Percentiles rank a stretch among this genome's conserved stretches.
Evolutionary conservation across 2,113 vertebrate species (phyloP).

Genomic region (Antechinus stuartii): DNA sequence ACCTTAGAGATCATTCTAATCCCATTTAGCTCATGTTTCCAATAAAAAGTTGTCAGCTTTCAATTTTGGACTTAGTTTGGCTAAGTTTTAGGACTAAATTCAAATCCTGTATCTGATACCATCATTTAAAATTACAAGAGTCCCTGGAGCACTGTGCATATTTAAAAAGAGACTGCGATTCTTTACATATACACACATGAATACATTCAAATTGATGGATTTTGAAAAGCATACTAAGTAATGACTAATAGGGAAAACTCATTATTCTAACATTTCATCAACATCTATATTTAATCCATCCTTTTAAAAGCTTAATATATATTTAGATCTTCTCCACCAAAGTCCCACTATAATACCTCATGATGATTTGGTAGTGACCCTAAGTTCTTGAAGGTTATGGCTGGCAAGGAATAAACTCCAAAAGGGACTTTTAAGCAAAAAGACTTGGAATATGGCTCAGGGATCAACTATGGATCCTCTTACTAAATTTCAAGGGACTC

Average conservation of each 20-base stretch:
- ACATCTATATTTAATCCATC: constrained; percentile 16
- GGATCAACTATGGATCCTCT: too few species aligned
- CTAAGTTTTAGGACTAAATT: constrained; percentile 9
- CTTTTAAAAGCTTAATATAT: constrained; percentile 12
- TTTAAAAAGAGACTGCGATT: background rate
- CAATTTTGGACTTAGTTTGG: constrained; percentile 12
- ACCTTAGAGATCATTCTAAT: background rate
- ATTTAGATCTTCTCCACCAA: background rate
- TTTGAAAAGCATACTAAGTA: background rate
- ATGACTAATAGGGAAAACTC: background rate
- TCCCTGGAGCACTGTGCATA: background rate
- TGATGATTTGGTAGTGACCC: too few species aligned
- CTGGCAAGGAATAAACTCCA: too few species aligned
- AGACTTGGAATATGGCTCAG: too few species aligned
- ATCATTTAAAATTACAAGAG: background rate
- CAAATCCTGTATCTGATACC: constrained; percentile 4
- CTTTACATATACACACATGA: background rate
- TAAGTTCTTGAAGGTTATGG: too few species aligned
- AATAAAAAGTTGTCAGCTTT: background rate
- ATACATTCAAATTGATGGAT: background rate
- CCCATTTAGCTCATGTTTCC: background rate
- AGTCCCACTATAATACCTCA: too few species aligned
- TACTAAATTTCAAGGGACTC: too few species aligned
- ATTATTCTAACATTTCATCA: constrained; percentile 36
- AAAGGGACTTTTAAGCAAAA: too few species aligned